Evolutionary conservation across 2,888 invertebrate genomes (phyloP), one percentile per base, ranked within the genome.

Genomic region (Synanthedon andrenaeformis): DNA sequence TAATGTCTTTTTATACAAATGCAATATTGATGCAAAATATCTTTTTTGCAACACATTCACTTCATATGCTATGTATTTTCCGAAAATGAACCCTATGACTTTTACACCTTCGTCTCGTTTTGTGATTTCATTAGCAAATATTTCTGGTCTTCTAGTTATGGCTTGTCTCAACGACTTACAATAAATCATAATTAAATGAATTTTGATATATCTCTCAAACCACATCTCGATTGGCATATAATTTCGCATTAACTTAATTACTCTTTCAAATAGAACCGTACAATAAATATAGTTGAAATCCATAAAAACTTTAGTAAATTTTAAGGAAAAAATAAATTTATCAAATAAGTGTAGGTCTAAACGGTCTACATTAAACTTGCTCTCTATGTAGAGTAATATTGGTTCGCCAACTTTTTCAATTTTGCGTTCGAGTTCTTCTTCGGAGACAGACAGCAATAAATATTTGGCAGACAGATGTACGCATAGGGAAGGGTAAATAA

Each of bases 101-200:
- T 66, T 60, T 4, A 67, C 61, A 3, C 67, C 74, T 49, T 75
- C 67, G 0, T 61, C 59, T 41, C 52, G 52, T 55, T 58, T 68
- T 55, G 58, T 68, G 42, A 55, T 58, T 17, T 58, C 52, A 51
- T 69, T 62, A 3, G 62, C 56, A 49, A 76, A 78, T 5, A 74
- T 51, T 53, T 64, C 64, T 2, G 74, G 66, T 35, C 61, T 61
- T 10, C 69, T 60, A 56, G 66, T 65, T 2, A 68, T 55, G 23
- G 67, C 59, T 49, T 73, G 66, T 45, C 70, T 65, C 5, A 80
- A 60, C 1, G 78, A 60, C 57, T 74, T 78, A 51, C 58, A 74
- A 57, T 72, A 82, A 17, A 77, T 58, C 72, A 78, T 79, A 0
- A 66, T 76, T 12, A 76, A 58, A 59, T 80, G 75, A 50, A 80